phyloP scores from a whole-genome alignment of 2,113 vertebrate species.

The Microtus ochrogaster region DNA sequence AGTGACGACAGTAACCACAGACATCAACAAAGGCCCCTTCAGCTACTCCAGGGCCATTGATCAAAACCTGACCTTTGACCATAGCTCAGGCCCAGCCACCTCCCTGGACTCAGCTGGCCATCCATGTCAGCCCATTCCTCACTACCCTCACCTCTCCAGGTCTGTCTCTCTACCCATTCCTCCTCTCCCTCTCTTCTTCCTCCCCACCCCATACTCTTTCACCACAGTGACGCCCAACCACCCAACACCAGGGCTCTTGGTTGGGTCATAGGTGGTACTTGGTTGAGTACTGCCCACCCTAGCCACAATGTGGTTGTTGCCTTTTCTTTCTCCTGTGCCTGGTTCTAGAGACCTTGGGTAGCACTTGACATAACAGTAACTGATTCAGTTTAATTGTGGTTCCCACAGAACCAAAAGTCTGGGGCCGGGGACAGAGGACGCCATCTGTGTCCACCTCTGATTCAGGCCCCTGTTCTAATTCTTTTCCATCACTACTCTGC shows the following conservation, averaged over 20 bases:
- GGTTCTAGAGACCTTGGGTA: background rate
- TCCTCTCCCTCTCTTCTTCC: background rate
- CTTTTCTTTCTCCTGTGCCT: background rate
- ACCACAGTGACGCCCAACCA: background rate
- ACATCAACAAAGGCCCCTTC: background rate
- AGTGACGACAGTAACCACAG: background rate
- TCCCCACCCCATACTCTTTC: background rate
- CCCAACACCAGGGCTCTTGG: background rate
- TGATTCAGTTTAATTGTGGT: background rate
- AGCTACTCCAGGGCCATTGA: background rate
- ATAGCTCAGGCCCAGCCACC: background rate
- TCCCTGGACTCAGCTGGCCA: background rate
- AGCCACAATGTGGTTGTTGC: background rate
- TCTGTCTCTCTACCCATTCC: background rate
- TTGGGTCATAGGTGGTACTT: background rate
- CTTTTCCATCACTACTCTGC: background rate
- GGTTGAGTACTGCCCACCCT: background rate
- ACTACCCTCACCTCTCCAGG: background rate
- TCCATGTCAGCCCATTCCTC: background rate
- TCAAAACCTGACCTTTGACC: background rate
- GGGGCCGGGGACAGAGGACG: accelerated
- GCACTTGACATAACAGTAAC: background rate
- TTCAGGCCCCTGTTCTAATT: background rate
- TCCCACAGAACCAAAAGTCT: background rate
- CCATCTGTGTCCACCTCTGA: background rate